Evolutionary conservation across 2,113 vertebrate species (phyloP).

Genomic region (Corythaixoides concolor): DNA sequence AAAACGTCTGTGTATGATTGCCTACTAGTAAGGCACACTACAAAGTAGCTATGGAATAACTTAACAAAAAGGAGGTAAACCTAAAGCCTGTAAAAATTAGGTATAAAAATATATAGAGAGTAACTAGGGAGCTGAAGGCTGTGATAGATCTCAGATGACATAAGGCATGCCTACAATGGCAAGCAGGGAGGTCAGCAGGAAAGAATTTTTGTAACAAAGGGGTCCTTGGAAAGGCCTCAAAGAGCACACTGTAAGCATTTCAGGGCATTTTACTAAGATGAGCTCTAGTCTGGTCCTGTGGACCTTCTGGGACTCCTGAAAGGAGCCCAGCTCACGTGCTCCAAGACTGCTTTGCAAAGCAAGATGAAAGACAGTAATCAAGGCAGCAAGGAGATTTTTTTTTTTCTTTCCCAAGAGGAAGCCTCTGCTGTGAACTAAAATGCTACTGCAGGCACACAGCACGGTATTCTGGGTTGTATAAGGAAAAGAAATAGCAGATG

Average conservation of each 20-base stretch:
- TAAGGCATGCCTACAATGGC: neutral
- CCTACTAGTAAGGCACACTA: neutral
- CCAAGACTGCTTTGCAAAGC: neutral
- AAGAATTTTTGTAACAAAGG: neutral
- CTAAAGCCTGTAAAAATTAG: neutral
- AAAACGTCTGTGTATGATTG: neutral
- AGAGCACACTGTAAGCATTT: fast-evolving
- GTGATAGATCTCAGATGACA: neutral
- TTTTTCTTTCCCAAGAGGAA: neutral
- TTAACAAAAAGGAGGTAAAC: neutral
- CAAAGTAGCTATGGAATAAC: neutral
- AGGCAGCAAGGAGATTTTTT: neutral
- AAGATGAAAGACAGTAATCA: neutral
- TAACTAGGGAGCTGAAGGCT: neutral
- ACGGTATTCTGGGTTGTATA: neutral
- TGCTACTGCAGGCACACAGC: neutral
- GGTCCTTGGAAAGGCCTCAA: neutral
- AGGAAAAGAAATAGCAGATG: neutral
- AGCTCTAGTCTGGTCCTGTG: neutral
- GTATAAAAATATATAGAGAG: neutral
- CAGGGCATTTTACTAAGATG: neutral
- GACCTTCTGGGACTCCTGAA: neutral
- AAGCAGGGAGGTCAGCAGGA: neutral
- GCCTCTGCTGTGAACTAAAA: neutral
- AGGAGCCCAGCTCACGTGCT: neutral